phyloP scores from a whole-genome alignment of 2,888 invertebrate genomes.

The Caprella mutica region DNA sequence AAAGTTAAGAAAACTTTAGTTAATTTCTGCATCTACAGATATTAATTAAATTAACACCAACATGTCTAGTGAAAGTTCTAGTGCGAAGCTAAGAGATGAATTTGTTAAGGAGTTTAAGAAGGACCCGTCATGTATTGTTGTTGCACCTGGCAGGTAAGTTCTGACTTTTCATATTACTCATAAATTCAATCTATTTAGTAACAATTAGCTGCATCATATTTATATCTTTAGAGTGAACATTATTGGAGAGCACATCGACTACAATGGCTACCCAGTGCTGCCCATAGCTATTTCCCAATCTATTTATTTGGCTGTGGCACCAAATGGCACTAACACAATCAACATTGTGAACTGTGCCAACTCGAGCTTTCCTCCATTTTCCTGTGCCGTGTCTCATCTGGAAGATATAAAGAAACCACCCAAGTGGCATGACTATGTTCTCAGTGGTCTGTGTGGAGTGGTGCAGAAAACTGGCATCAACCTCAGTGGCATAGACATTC shows the following conservation, averaged over 20 bases:
- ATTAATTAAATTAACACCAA: too few relatives aligned
- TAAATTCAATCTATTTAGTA: too few relatives aligned
- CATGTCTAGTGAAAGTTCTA: too few relatives aligned
- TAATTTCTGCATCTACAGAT: too few relatives aligned
- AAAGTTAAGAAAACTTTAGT: too few relatives aligned
- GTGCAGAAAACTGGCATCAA: too few relatives aligned
- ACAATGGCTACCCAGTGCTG: slow-evolving; percentile 90
- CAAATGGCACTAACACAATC: slow-evolving; percentile 43
- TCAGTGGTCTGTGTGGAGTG: slow-evolving; percentile 78
- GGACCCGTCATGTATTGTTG: too few relatives aligned
- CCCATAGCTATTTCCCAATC: slow-evolving; percentile 93
- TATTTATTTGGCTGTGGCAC: slow-evolving; percentile 44
- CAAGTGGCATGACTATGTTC: slow-evolving; percentile 83
- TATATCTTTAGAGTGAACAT: slow-evolving; percentile 84
- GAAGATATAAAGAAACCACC: slow-evolving; percentile 42
- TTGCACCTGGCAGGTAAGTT: slow-evolving; percentile 8
- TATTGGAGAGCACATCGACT: slow-evolving; percentile 98
- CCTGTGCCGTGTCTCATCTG: slow-evolving; percentile 42
- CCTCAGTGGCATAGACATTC: too few relatives aligned
- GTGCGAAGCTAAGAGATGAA: too few relatives aligned
- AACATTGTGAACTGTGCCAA: slow-evolving; percentile 54
- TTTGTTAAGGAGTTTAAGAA: too few relatives aligned
- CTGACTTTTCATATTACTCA: too few relatives aligned
- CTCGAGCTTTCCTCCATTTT: slow-evolving; percentile 48
- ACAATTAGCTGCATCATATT: too few relatives aligned